Conservation (phyloP, 92 coral and sea anemone species). For the Siderastrea siderea region DNA sequence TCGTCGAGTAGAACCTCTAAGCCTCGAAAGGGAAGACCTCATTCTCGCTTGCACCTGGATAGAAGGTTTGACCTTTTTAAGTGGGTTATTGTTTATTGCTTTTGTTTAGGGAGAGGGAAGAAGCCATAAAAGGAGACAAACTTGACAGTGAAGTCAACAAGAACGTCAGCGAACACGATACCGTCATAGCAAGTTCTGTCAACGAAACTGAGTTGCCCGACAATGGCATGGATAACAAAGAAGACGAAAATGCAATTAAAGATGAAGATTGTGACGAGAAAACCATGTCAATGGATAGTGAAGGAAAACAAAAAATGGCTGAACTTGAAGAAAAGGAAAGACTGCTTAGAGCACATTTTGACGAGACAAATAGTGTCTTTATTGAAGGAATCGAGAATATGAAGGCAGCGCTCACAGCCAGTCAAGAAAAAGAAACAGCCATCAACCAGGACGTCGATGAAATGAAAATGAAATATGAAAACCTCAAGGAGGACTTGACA, state of each 20-base stretch:
- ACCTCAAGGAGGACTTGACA: background rate
- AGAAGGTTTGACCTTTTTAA: background rate
- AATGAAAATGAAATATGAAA: background rate
- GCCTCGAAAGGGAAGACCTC: too few relatives aligned
- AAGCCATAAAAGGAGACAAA: background rate
- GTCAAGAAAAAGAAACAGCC: background rate
- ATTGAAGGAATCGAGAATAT: constrained; percentile 4
- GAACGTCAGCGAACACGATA: background rate
- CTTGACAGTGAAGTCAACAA: background rate
- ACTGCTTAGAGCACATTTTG: constrained; percentile 19
- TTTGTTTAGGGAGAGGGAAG: background rate
- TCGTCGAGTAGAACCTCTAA: too few relatives aligned
- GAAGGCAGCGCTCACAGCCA: background rate
- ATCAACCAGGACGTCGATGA: background rate
- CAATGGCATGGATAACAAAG: background rate
- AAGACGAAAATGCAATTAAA: background rate
- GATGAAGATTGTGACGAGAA: constrained; percentile 11
- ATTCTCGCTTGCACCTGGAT: background rate
- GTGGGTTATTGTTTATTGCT: background rate
- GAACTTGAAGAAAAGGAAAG: constrained; percentile 9
- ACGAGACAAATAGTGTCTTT: background rate
- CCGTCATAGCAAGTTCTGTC: background rate
- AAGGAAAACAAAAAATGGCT: constrained; percentile 12
- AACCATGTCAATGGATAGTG: constrained; percentile 1
- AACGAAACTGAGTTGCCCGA: background rate